Evolutionary conservation across 2,888 invertebrate species (phyloP).

Genomic region (Andrena hattorfiana): DNA sequence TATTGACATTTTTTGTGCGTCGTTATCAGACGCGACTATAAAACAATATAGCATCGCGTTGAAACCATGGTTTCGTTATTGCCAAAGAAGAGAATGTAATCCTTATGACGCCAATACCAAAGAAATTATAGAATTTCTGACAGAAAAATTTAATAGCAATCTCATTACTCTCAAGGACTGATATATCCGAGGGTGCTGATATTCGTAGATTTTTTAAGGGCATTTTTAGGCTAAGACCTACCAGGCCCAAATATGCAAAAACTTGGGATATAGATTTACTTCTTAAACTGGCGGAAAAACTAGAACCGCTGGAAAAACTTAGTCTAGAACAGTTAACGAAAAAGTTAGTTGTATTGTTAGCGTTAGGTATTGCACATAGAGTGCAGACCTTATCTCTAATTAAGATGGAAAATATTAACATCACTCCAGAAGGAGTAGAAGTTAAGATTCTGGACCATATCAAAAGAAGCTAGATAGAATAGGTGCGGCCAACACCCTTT

Average conservation of each 20-base stretch:
- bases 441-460: conserved; percentile 49
- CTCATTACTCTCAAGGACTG: conserved; percentile 25
- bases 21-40: conserved; percentile 45
- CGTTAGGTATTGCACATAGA: conserved; percentile 58
- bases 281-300: conserved; percentile 20
- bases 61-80: conserved; percentile 41
- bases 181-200: conserved; percentile 27
- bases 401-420: conserved; percentile 46
- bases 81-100: conserved; percentile 10
- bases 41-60: conserved; percentile 56
- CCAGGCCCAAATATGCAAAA: conserved; percentile 43
- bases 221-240: conserved; percentile 31
- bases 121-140: conserved; percentile 30
- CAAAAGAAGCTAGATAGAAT: no score
- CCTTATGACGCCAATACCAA: conserved; percentile 1
- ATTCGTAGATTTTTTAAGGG: conserved; percentile 47
- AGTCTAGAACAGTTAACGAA: conserved; percentile 18
- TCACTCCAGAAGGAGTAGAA: conserved; percentile 24
- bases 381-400: conserved; percentile 54
- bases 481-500: conserved; percentile 36
- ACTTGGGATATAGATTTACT: conserved; percentile 51
- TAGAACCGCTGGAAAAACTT: conserved; percentile 43
- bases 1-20: conserved; percentile 42
- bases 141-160: conserved; percentile 46
- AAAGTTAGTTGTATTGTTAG: conserved; percentile 47